Percentiles rank a stretch among this genome's conserved stretches.
Conservation (phyloP, 2,888 invertebrate species). For the Ctenicera cuprea region DNA sequence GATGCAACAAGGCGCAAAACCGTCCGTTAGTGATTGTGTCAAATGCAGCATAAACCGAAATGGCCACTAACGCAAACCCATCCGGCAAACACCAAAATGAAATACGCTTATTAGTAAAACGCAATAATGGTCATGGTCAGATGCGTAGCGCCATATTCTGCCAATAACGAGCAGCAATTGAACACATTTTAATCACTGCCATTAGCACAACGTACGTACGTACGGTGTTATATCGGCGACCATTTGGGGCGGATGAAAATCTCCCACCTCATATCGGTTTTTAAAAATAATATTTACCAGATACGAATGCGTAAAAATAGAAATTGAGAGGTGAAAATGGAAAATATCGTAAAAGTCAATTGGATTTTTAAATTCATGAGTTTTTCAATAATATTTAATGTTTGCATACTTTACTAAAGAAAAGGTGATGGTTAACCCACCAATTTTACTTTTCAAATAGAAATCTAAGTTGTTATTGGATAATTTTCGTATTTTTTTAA, state of each 20-base stretch:
- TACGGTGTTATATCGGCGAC: neutral
- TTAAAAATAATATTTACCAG: constrained; percentile 8
- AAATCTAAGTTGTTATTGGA: too few relatives aligned
- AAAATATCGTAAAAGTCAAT: too few relatives aligned
- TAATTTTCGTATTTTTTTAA: too few relatives aligned
- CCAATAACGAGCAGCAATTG: constrained; percentile 58
- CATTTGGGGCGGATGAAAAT: neutral
- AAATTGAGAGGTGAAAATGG: neutral
- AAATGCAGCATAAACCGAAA: constrained; percentile 50
- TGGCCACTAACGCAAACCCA: constrained; percentile 42
- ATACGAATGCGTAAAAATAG: neutral
- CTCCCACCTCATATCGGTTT: constrained; percentile 1
- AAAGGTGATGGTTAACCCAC: too few relatives aligned
- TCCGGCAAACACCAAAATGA: constrained; percentile 48
- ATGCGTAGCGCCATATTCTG: constrained; percentile 45
- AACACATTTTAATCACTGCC: constrained; percentile 61
- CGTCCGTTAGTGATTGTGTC: constrained; percentile 31
- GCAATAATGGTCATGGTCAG: constrained; percentile 50
- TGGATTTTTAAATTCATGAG: too few relatives aligned
- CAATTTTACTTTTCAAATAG: too few relatives aligned
- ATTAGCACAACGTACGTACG: constrained; percentile 49
- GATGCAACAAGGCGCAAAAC: constrained; percentile 40
- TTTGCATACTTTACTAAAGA: neutral
- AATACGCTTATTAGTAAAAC: constrained; percentile 52
- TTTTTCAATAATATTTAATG: neutral